Base-by-base conservation (phyloP, 2,888 invertebrate species). In the Lathronympha strigana region DNA sequence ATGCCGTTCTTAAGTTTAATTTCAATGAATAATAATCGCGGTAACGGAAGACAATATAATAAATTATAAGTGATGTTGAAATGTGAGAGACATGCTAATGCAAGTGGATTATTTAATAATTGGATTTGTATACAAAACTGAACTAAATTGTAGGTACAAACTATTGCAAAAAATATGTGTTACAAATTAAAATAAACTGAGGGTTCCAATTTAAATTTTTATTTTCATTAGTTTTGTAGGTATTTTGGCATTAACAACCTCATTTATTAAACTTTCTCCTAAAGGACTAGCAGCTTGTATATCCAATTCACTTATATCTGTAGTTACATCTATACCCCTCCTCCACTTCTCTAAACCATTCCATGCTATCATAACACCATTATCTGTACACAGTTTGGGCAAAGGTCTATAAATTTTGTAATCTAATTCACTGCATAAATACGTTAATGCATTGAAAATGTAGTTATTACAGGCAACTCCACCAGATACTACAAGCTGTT, bases 301-400 rank as follows among this genome's bases (percentile, higher is more conserved):
- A 72, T 94, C 93, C 47, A 98, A 87, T 60, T 87, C 80, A 68
- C 95, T 94, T 60, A 95, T 90, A 80, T 96, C 92, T 69, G 77
- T 86, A 55, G 88, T 73, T 69, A 94, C 81, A 69, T 94, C 94
- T 68, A 88, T 73, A 19, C 93, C 86, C 63, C 82, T 84, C 68
- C 76, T 86, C 92, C 94, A 95, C 84, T 95, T 95, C 86, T 99
- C 98, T 60, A 98, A 92, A 3, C 98, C 99, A 92, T 98, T 98
- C 98, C 99, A 99, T 31, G 99, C 99, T 78, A 99, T 98, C 99
- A 99, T 99, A 28, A 98, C 95, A 19, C 99, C 99, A 93, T 99
- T 99, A 85, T 99, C 99, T 0, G 98, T 98, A 83, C 99, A 99
- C 40, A 98, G 93, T 75, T 94, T 94, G 38, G 96, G 95, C 0